phyloP scores from a whole-genome alignment of 2,797 vertebrate genomes.

The Euphonia xanthogaster region DNA sequence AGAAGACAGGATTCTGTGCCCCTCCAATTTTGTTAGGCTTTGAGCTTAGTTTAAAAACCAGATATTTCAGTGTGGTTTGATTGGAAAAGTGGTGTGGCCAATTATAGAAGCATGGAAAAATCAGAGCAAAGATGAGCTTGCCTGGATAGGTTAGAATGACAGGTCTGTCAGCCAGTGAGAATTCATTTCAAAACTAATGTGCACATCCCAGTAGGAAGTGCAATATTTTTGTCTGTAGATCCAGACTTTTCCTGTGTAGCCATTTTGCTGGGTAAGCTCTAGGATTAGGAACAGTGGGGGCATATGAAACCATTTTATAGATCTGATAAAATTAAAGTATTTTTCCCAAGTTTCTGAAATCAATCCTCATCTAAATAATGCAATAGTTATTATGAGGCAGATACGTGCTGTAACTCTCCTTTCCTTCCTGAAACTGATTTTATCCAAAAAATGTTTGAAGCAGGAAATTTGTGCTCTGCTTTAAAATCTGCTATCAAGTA shows the following conservation, averaged over 20 bases:
- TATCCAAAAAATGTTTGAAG: not conserved
- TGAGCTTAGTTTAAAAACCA: not conserved
- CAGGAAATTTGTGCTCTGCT: not conserved
- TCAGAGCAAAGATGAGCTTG: not conserved
- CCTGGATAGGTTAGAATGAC: not conserved
- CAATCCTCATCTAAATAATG: not conserved
- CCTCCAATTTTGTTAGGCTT: accelerated
- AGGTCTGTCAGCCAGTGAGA: not conserved
- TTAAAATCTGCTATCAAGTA: not conserved
- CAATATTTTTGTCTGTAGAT: accelerated
- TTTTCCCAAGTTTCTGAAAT: not conserved
- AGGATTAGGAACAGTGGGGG: not conserved
- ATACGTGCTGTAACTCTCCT: not conserved
- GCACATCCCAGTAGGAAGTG: not conserved
- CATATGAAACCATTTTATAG: not conserved
- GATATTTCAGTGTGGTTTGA: not conserved
- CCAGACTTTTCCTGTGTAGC: not conserved
- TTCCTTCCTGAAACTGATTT: not conserved
- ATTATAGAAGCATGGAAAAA: not conserved
- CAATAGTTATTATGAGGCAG: not conserved
- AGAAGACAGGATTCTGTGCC: not conserved
- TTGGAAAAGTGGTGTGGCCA: not conserved
- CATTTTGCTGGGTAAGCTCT: not conserved
- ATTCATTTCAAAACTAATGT: not conserved
- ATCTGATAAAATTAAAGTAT: not conserved